phyloP scores from a whole-genome alignment of 1,140 invertebrate species.

The Drosophila lacertosa region DNA sequence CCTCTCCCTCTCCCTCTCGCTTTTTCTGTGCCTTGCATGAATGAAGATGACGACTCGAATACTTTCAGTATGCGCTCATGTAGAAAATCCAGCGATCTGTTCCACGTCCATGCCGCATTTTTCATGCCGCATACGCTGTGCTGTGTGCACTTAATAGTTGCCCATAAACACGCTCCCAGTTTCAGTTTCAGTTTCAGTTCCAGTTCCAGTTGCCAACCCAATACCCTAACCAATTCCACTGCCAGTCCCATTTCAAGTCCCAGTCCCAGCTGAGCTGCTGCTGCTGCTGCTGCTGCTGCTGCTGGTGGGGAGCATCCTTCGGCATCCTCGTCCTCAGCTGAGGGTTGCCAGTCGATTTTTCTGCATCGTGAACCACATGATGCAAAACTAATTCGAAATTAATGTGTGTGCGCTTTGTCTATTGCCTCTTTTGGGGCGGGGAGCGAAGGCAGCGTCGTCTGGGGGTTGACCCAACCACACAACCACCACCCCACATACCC shows the following conservation, averaged over 20 bases:
- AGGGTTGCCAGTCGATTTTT: slow-evolving; percentile 71
- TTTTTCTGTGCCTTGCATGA: slow-evolving; percentile 38
- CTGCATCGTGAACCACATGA: slow-evolving; percentile 83
- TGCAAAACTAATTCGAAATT: slow-evolving; percentile 83
- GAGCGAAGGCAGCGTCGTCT: neutral
- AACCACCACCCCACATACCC: neutral
- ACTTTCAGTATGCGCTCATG: slow-evolving; percentile 76
- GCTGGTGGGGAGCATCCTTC: slow-evolving; percentile 30
- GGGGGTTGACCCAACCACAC: slow-evolving; percentile 2
- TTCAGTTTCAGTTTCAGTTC: too few relatives aligned
- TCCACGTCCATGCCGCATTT: slow-evolving; percentile 80
- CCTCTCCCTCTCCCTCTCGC: neutral
- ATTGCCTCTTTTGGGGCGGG: slow-evolving; percentile 41
- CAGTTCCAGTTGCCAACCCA: too few relatives aligned
- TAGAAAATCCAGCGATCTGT: slow-evolving; percentile 82
- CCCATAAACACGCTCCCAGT: slow-evolving; percentile 64
- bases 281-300: slow-evolving; percentile 5
- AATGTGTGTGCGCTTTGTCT: slow-evolving; percentile 82
- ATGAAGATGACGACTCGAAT: slow-evolving; percentile 40
- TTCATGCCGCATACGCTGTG: slow-evolving; percentile 73
- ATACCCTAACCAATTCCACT: too few relatives aligned
- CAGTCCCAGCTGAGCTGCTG: slow-evolving; percentile 43
- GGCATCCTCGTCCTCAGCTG: slow-evolving; percentile 1
- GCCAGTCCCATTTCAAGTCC: slow-evolving; percentile 1
- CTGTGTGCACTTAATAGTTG: slow-evolving; percentile 80